Conservation (phyloP, 2,888 invertebrate genomes). For the Nezara viridula region DNA sequence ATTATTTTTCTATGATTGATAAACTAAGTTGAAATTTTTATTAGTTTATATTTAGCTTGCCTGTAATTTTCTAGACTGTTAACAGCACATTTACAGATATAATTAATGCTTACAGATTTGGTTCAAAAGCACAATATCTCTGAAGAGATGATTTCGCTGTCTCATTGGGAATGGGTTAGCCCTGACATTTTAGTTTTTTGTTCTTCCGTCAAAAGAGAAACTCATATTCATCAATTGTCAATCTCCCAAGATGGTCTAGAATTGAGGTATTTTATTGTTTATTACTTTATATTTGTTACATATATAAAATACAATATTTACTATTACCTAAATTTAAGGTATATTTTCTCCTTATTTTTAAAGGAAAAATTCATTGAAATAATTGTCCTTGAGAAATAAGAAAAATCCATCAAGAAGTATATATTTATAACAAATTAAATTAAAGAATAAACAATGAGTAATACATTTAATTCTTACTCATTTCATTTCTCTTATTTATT, state of each 20-base stretch:
- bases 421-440: no score
- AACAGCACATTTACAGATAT: background rate
- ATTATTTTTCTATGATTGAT: no score
- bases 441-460: no score
- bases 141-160: background rate
- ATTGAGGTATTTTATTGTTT: background rate
- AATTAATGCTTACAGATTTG: slow-evolving; percentile 18
- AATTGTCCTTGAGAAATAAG: no score
- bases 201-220: background rate
- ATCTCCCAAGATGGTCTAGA: background rate
- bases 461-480: no score
- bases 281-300: no score
- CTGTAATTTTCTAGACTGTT: background rate
- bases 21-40: background rate
- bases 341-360: no score
- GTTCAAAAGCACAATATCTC: slow-evolving; percentile 21
- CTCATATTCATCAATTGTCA: slow-evolving; percentile 18
- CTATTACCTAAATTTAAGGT: no score
- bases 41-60: background rate
- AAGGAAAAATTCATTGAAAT: no score
- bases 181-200: background rate
- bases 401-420: no score
- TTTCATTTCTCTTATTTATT: no score
- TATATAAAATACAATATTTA: no score
- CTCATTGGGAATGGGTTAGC: slow-evolving; percentile 35